Percentiles rank a stretch among this genome's conserved stretches.
These are phyloP conservation scores for Synergus gifuensis DNA, from an alignment of 2,888 invertebrate genomes.

Conservation along the genomic window DNA sequence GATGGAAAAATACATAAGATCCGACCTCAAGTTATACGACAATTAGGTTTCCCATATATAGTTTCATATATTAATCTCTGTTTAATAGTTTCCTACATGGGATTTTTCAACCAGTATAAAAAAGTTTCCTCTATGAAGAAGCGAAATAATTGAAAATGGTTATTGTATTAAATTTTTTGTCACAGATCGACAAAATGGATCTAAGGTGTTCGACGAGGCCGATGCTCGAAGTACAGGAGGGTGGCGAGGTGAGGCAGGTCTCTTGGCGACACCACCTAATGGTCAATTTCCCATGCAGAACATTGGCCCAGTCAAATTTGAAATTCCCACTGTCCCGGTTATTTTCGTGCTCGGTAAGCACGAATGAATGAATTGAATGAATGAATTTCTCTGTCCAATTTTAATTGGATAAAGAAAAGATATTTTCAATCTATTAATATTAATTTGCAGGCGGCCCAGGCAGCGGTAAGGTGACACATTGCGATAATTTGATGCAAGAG, in stretches of 20 bases:
- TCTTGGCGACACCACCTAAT: conserved; percentile 83
- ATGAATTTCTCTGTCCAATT: background rate
- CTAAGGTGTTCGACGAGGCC: conserved; percentile 80
- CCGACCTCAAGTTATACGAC: no score
- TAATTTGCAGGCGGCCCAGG: conserved; percentile 91
- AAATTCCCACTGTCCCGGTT: conserved; percentile 91
- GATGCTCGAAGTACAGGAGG: conserved; percentile 76
- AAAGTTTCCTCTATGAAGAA: no score
- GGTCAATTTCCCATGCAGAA: conserved; percentile 89
- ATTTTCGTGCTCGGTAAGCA: conserved; percentile 91
- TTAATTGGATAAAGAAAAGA: background rate
- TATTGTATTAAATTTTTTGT: conserved; percentile 55
- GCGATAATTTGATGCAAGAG: conserved; percentile 94
- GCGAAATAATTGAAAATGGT: background rate
- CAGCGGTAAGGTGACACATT: conserved; percentile 98
- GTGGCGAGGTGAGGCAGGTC: conserved; percentile 78
- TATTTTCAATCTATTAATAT: background rate
- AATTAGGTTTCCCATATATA: no score
- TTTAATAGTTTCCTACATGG: no score
- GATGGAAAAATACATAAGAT: no score
- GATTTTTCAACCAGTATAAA: no score
- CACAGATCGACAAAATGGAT: conserved; percentile 88
- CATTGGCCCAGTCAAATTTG: conserved; percentile 89
- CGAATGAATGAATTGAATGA: background rate
- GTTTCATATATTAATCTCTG: no score